A percentile compares a stretch with the other conserved stretches of the same genome.
Evolutionary conservation across 2,797 vertebrate species (phyloP).

Genomic region (Amblyopsis hoosieri): DNA sequence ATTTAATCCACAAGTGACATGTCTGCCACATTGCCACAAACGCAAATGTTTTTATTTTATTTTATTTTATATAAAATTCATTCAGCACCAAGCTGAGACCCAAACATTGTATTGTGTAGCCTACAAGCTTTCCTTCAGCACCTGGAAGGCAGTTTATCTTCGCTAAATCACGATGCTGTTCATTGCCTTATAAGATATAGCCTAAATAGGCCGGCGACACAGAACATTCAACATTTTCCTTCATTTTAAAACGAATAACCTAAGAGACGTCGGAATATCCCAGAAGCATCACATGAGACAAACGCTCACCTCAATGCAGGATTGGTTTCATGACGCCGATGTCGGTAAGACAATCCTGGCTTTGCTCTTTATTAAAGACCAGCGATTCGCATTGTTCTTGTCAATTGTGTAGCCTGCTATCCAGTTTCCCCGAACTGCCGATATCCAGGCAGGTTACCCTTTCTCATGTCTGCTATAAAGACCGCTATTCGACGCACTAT

Average conservation of each 20-base stretch:
- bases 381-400: conserved; percentile 18
- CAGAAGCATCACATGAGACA: conserved; percentile 26
- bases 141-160: conserved; percentile 32
- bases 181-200: conserved; percentile 1
- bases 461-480: conserved; percentile 48
- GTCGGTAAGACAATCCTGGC: conserved; percentile 16
- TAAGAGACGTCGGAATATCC: conserved; percentile 10
- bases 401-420: neutral
- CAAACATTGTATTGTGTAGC: conserved; percentile 10
- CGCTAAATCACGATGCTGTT: conserved; percentile 8
- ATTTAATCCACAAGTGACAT: too few species aligned
- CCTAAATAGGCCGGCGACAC: neutral
- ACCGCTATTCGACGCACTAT: conserved; percentile 40
- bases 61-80: neutral
- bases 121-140: conserved; percentile 47
- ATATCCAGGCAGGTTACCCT: conserved; percentile 27
- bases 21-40: neutral
- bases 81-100: conserved; percentile 24
- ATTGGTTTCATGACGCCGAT: conserved; percentile 55
- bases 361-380: conserved; percentile 15
- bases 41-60: neutral
- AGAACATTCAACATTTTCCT: neutral
- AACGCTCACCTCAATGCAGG: conserved; percentile 69
- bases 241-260: neutral
- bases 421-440: conserved; percentile 19